Percentiles rank a stretch among this genome's conserved stretches.
These are phyloP conservation scores for Oligia latruncula DNA, from an alignment of 2,888 invertebrate genomes.

Conservation along the genomic window DNA sequence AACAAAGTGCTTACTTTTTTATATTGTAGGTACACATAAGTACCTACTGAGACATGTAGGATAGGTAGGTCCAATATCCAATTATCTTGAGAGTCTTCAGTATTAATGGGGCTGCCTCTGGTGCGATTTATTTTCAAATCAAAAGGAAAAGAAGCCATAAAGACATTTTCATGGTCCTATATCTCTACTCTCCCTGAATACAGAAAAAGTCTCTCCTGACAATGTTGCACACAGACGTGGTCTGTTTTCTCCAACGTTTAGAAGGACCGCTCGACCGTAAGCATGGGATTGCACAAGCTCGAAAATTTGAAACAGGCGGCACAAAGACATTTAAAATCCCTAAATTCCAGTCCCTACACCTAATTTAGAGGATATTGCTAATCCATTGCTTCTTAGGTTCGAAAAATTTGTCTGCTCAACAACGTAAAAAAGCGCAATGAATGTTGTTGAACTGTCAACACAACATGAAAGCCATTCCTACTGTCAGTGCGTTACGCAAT, in stretches of 20 bases:
- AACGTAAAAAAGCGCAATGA: too few relatives aligned
- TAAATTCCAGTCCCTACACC: too few relatives aligned
- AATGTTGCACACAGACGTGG: too few relatives aligned
- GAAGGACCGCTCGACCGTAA: neutral
- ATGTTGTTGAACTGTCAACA: too few relatives aligned
- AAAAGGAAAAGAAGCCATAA: neutral
- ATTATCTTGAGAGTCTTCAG: neutral
- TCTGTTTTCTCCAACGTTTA: neutral
- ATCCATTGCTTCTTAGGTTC: too few relatives aligned
- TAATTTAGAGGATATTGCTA: too few relatives aligned
- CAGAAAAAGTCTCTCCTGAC: too few relatives aligned
- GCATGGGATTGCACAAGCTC: neutral
- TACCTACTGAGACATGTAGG: neutral
- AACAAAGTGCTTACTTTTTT: neutral
- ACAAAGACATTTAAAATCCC: neutral
- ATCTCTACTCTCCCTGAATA: neutral
- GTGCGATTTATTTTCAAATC: neutral
- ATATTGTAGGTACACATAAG: neutral
- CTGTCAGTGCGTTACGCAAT: too few relatives aligned
- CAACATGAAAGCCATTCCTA: too few relatives aligned
- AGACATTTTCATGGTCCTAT: neutral
- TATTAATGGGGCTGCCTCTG: neutral
- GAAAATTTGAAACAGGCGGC: neutral
- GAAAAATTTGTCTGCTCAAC: too few relatives aligned
- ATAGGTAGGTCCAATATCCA: neutral